A percentile compares a stretch with the other conserved stretches of the same genome.
Evolutionary conservation across 2,888 invertebrate genomes (phyloP).

Genomic region (Silvanus unidentatus): DNA sequence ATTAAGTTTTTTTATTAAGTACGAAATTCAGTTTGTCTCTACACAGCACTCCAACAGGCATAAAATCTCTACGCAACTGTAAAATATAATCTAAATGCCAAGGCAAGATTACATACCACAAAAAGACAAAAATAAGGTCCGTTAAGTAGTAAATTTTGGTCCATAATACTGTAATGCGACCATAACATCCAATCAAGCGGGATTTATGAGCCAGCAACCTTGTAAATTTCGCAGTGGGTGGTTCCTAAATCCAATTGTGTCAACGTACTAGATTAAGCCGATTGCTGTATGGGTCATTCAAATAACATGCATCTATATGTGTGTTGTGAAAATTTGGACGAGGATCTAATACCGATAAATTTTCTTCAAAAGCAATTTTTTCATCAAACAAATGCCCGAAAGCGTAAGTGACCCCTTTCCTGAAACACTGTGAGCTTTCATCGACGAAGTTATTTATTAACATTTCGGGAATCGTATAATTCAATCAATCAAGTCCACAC

Average conservation of each 20-base stretch:
- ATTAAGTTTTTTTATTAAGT: too few species aligned
- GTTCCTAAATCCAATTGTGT: constrained; percentile 46
- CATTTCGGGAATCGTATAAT: neutral
- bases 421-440: too few species aligned
- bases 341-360: too few species aligned
- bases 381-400: too few species aligned
- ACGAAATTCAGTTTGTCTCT: too few species aligned
- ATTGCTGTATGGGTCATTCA: constrained; percentile 34
- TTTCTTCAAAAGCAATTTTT: too few species aligned
- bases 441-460: too few species aligned
- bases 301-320: neutral
- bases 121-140: constrained; percentile 5
- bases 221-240: constrained; percentile 47
- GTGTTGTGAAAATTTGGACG: neutral
- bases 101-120: constrained; percentile 2
- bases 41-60: too few species aligned
- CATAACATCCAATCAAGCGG: constrained; percentile 49
- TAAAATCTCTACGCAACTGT: too few species aligned
- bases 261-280: constrained; percentile 45
- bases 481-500: constrained; percentile 2
- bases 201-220: constrained; percentile 45
- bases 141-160: constrained; percentile 38
- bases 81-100: neutral
- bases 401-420: too few species aligned
- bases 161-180: constrained; percentile 46